Conservation (phyloP, 2,113 vertebrate species). For the Colistium nudipinnis region DNA sequence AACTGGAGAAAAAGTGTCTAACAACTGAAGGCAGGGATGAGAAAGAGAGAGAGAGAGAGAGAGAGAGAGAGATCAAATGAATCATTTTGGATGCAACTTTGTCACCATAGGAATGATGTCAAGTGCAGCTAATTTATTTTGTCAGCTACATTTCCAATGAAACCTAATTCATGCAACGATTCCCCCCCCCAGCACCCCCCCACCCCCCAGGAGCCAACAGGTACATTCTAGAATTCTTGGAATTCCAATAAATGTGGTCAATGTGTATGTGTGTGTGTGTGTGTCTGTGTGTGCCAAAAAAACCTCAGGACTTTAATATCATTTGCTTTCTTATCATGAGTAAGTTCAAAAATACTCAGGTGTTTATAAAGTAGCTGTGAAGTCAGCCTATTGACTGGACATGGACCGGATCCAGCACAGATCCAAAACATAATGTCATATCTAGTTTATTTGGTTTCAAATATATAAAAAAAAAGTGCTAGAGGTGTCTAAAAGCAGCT, state of each 20-base stretch:
- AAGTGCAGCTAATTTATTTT: not conserved
- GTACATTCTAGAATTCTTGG: not conserved
- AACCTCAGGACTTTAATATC: not conserved
- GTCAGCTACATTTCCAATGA: not conserved
- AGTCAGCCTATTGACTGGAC: no score
- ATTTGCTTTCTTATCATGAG: no score
- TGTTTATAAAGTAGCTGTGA: no score
- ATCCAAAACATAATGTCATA: no score
- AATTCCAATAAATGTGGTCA: not conserved
- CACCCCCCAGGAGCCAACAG: not conserved
- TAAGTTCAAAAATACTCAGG: no score
- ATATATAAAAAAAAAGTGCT: no score
- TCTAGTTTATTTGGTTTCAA: no score
- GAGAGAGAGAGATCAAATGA: slow-evolving; percentile 20
- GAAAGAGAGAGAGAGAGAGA: not conserved
- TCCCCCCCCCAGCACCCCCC: not conserved
- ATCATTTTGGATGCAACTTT: slow-evolving; percentile 19
- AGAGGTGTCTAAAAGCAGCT: no score
- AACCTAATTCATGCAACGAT: not conserved
- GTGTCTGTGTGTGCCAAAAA: no score
- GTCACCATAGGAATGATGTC: not conserved
- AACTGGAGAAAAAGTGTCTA: slow-evolving; percentile 22
- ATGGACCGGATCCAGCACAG: no score
- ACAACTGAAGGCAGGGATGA: slow-evolving; percentile 4
- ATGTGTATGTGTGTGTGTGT: not conserved